A percentile compares a stretch with the other conserved stretches of the same genome.
Conservation (phyloP, 1,140 invertebrate species). For the Mycetomoellerius zeteki region DNA sequence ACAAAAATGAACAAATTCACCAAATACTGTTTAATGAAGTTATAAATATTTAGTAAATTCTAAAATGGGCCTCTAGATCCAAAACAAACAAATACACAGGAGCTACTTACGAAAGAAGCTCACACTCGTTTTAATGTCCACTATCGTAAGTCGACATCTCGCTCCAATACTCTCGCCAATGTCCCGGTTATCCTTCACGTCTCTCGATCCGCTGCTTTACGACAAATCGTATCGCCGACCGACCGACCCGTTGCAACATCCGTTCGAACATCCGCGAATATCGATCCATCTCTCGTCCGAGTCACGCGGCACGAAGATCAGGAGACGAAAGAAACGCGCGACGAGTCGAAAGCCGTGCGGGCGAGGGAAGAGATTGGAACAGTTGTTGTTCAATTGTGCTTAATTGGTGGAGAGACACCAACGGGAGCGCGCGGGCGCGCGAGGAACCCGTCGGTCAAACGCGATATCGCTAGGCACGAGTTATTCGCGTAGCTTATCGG, state of each 20-base stretch:
- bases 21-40: no score
- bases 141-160: neutral
- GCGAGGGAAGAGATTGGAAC: slow-evolving; percentile 75
- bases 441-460: slow-evolving; percentile 69
- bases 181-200: slow-evolving; percentile 38
- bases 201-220: slow-evolving; percentile 54
- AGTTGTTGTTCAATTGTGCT: slow-evolving; percentile 82
- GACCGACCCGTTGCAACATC: neutral
- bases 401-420: slow-evolving; percentile 80
- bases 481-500: slow-evolving; percentile 24
- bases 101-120: neutral
- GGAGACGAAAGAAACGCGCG: slow-evolving; percentile 61
- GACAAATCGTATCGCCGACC: slow-evolving; percentile 72
- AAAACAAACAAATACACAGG: neutral
- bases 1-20: no score
- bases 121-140: neutral
- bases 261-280: slow-evolving; percentile 33
- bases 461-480: slow-evolving; percentile 12
- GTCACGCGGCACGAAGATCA: slow-evolving; percentile 21
- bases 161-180: neutral
- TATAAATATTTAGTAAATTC: no score
- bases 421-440: slow-evolving; percentile 50
- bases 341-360: slow-evolving; percentile 50
- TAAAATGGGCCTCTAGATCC: neutral
- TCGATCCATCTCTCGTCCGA: slow-evolving; percentile 32